Base-by-base conservation (phyloP, 1,140 invertebrate species). In the Hyposmocoma kahamanoa region DNA sequence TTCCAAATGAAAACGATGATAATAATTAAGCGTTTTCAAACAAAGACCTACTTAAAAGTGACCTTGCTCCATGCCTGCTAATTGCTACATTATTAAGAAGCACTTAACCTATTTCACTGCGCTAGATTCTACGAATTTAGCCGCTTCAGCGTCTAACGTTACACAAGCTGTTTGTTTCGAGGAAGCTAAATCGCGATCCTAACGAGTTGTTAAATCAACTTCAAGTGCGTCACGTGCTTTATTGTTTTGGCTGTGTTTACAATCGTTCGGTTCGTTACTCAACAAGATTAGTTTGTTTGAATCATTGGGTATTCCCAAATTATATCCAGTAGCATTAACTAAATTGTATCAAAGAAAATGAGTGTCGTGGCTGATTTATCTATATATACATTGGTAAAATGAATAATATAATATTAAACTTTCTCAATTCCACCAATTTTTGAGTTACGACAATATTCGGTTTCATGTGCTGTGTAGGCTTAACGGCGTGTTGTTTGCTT, bases 61-160 rank as follows among this genome's bases (percentile, higher is more conserved):
- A 64, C 80, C 75, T 84, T 84, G 77, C 56, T 70, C 61, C 47
- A 64, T 59, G 74, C 65, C 53, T 48, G 68, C 62, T 84, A 84
- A 80, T 84, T 78, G 64, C 63, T 59, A 57, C 44, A 72, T 73
- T 83, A 83, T 79, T 81, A 72, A 76, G 69, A 81, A 83, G 64
- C 73, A 62, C 62, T 83, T 83, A 83, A 74, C 73, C 79, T 71
- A 81, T 84, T 76, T 81, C 48, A 50, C 39, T 66, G 70, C 45
- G 47, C 76, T 72, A 75, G 72, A 66, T 74, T 72, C 52, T 58
- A 53, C 42, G 49, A 53, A 66, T 54, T 63, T 68, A 62, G 55
- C 34, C 39, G 39, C 50, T 63, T 53, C 46, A 32, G 34, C n/a
- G n/a, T n/a, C n/a, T n/a, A n/a, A n/a, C n/a, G n/a, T 67, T 69